Evolutionary conservation across 2,113 vertebrate genomes (phyloP).

Genomic region (Strix uralensis): DNA sequence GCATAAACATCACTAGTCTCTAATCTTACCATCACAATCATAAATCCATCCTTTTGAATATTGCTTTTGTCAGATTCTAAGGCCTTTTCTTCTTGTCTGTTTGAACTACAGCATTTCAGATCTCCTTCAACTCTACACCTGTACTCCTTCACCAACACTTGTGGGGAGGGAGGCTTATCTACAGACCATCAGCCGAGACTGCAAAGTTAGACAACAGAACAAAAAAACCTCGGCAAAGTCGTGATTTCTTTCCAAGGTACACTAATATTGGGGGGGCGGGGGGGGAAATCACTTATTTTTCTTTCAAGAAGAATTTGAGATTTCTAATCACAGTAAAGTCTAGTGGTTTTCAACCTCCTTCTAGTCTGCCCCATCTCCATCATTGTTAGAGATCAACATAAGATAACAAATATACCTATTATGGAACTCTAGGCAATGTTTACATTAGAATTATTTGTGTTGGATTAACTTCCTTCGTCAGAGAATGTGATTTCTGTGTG

Average conservation of each 20-base stretch:
- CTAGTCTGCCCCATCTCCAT: fast-evolving
- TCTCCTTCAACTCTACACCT: neutral
- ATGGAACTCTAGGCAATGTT: neutral
- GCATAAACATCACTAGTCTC: neutral
- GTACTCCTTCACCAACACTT: neutral
- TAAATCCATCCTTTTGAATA: neutral
- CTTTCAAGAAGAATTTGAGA: neutral
- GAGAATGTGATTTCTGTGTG: neutral
- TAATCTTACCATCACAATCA: neutral
- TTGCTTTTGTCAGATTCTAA: neutral
- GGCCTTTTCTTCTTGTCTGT: neutral
- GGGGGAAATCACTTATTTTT: neutral
- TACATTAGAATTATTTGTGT: neutral
- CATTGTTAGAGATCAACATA: neutral
- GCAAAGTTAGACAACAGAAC: neutral
- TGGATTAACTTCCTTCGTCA: neutral
- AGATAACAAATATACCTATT: neutral
- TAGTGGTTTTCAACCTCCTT: neutral
- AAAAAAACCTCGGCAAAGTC: neutral
- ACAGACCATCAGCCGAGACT: neutral
- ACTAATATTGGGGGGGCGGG: neutral
- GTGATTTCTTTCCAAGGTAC: neutral
- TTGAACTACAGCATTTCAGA: neutral
- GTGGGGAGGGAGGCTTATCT: neutral
- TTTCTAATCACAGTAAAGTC: neutral